Evolutionary conservation across 2,113 vertebrate species (phyloP), one percentile per base, ranked within the genome.

Genomic region (Phodopus roborovskii): DNA sequence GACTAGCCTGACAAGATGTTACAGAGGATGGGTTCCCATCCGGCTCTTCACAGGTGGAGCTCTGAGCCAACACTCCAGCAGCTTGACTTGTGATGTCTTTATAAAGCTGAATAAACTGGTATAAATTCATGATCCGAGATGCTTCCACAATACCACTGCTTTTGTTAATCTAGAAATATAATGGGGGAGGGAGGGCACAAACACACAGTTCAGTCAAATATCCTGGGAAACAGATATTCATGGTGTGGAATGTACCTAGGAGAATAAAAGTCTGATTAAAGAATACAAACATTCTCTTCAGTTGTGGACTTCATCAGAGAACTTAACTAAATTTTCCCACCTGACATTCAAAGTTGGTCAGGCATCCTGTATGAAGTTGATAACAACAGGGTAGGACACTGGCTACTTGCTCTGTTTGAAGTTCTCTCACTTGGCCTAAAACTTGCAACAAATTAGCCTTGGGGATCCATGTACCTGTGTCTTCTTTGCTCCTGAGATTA

Each of bases 81-180:
- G 99, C 99, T 98, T 99, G 99, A 97, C 98, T 99, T 95, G 99
- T 99, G 98, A 99, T 99, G 97, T 99, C 99, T 90, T 99, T 99
- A 98, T 99, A 99, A 84, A 99, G 99, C 94, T 99, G 99, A 97
- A 99, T 98, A 97, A 99, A 99, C 98, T 99, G 99, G 98, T 99
- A 99, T 64, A 99, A 98, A 98, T 99, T 99, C 99, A 99, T 99
- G 98, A 99, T 99, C 81, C 99, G 98, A 0, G 99, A 99, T 28
- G 99, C 99, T 98, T 99, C 99, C 97, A 99, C 98, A 93, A 98
- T 98, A 50, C 99, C 99, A 39, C 96, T 99, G 96, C 99, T 99
- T 97, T 99, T 99, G 98, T 99, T 99, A 98, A 99, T 99, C 99
- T 99, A 97, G 92, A 98, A 93, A 97, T 15, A 97, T 0, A 98